Evolutionary conservation across 2,888 invertebrate genomes (phyloP).

Genomic region (Pemphredon lugubris): DNA sequence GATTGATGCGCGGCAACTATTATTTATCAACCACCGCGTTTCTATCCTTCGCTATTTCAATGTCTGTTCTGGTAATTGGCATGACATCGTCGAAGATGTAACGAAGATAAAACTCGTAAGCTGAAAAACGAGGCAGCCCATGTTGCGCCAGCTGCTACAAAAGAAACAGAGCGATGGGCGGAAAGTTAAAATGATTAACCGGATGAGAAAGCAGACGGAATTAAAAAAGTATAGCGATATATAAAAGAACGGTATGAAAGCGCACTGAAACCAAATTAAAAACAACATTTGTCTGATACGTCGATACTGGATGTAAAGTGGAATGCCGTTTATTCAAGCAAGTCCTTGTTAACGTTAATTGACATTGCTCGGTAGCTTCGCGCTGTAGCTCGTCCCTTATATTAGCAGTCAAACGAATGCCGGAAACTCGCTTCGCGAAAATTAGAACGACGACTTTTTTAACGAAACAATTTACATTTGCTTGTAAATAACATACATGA

Average conservation of each 20-base stretch:
- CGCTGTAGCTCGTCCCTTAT: no score
- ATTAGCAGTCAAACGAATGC: no score
- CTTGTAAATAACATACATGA: no score
- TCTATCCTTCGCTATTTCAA: no score
- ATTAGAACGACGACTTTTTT: no score
- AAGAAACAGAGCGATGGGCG: slow-evolving; percentile 14
- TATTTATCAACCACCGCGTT: no score
- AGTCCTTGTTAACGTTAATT: no score
- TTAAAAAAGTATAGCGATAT: slow-evolving; percentile 12
- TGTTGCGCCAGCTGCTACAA: slow-evolving; percentile 21
- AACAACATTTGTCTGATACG: background rate
- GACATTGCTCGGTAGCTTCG: no score
- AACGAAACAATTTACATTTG: no score
- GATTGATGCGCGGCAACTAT: no score
- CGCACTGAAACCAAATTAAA: background rate
- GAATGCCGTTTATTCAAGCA: background rate
- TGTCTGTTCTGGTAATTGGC: slow-evolving; percentile 16
- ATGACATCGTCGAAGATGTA: slow-evolving; percentile 21
- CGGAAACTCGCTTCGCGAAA: no score
- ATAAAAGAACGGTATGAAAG: background rate
- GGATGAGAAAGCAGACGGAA: background rate
- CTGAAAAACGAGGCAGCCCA: slow-evolving; percentile 23
- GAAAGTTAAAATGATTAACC: slow-evolving; percentile 4
- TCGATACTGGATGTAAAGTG: background rate
- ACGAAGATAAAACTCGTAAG: slow-evolving; percentile 27